phyloP scores from a whole-genome alignment of 2,113 vertebrate genomes.

The Hippocampus comes region DNA sequence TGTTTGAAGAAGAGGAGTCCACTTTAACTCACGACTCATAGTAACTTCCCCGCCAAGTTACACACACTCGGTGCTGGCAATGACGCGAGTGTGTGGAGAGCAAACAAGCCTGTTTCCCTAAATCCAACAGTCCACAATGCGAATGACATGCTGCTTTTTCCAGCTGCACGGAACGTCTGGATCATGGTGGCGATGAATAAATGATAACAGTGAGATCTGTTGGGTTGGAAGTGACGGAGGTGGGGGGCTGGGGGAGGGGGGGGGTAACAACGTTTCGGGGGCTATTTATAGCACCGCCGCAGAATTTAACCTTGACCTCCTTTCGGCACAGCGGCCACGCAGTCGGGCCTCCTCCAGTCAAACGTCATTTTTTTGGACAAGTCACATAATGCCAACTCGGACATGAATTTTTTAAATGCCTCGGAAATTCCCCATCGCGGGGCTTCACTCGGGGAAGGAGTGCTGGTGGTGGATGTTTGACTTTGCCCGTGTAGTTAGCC shows the following conservation, averaged over 20 bases:
- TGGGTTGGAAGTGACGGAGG: neutral
- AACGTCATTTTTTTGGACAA: conserved; percentile 54
- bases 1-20: neutral
- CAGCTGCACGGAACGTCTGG: conserved; percentile 38
- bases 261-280: conserved; percentile 23
- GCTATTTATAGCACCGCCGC: conserved; percentile 47
- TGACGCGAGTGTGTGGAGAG: conserved; percentile 19
- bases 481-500: conserved; percentile 5
- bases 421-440: conserved; percentile 39
- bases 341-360: conserved; percentile 24
- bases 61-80: conserved; percentile 8
- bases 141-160: conserved; percentile 6
- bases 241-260: neutral
- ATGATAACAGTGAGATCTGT: conserved; percentile 53
- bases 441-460: conserved; percentile 14
- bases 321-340: conserved; percentile 40
- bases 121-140: conserved; percentile 11
- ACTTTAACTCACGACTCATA: neutral
- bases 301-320: conserved; percentile 64
- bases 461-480: neutral
- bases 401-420: conserved; percentile 57
- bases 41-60: conserved; percentile 6
- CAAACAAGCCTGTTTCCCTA: conserved; percentile 23
- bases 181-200: conserved; percentile 56
- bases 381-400: conserved; percentile 39